Evolutionary conservation across 2,797 vertebrate species (phyloP).

Genomic region (Pseudocheirus occidentalis): DNA sequence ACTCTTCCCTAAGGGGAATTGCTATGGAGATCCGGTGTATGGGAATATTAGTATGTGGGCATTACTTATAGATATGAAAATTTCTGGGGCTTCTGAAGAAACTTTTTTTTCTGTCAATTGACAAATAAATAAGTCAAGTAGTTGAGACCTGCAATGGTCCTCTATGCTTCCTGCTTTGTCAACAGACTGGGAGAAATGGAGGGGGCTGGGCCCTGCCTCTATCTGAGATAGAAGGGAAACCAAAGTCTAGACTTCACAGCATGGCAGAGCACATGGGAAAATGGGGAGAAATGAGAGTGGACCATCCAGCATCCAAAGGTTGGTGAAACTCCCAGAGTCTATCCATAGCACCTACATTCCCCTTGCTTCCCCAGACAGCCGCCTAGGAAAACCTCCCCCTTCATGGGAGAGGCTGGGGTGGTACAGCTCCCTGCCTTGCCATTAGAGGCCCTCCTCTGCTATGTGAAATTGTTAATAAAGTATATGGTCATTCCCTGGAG

Average conservation of each 20-base stretch:
- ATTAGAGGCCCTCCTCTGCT: background rate
- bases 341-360: background rate
- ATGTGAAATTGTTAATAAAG: background rate
- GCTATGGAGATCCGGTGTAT: background rate
- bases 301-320: background rate
- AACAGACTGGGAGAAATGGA: background rate
- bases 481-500: background rate
- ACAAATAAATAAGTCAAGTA: background rate
- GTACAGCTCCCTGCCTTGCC: background rate
- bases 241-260: background rate
- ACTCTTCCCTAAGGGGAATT: background rate
- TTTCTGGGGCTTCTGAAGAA: background rate
- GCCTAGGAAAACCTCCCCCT: background rate
- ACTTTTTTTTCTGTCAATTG: background rate
- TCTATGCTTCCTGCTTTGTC: background rate
- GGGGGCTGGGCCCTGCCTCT: background rate
- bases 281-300: background rate
- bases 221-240: background rate
- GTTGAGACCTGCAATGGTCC: background rate
- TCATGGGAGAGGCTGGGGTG: background rate
- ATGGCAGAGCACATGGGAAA: background rate
- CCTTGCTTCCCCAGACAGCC: too few relatives aligned
- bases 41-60: background rate
- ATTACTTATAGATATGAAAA: background rate
- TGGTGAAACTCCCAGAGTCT: background rate